Evolutionary conservation across 1,140 invertebrate genomes (phyloP), one percentile per base, ranked within the genome.

Genomic region (Bombus breviceps): DNA sequence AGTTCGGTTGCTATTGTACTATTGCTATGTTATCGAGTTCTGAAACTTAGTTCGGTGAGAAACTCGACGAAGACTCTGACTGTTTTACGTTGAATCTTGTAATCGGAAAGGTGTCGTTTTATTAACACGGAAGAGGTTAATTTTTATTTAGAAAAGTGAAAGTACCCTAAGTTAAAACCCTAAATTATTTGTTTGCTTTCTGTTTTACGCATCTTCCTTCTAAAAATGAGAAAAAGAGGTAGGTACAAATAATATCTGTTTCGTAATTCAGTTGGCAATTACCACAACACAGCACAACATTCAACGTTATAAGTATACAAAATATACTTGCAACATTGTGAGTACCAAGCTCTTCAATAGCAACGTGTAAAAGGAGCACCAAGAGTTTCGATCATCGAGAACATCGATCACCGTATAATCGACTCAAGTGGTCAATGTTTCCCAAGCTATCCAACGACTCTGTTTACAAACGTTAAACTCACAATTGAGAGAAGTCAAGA

Each of bases 381-480:
- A 28, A 76, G n/a, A 32, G 5, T 53, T 34, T 6, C 34, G 18
- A 41, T 43, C 8, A 39, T 66, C 12, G 8, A 41, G 39, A 71
- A 37, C 41, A 73, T 81, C 39, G 32, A 85, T 47, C 9, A 15
- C 47, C 57, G 28, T 5, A 22, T 28, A 13, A 68, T 71, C 66
- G 32, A 34, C 28, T 9, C 39, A 37, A 47, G 47, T 39, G 37
- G 13, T 77, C 57, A 76, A 85, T 57, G 59, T 64, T 59, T 12
- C 22, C n/a, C 6, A 72, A 80, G 83, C 83, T 81, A 87, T 90
- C 90, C 87, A 81, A 92, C 79, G 89, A 89, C 62, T 72, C 89
- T 93, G 93, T 94, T 94, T 95, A 94, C 93, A 93, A 94, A 95
- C 92, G 93, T 88, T 53, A 84, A 87, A 73, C 86, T 57, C 89